Evolutionary conservation across 2,888 invertebrate species (phyloP).

Genomic region (Drosophila monieri): DNA sequence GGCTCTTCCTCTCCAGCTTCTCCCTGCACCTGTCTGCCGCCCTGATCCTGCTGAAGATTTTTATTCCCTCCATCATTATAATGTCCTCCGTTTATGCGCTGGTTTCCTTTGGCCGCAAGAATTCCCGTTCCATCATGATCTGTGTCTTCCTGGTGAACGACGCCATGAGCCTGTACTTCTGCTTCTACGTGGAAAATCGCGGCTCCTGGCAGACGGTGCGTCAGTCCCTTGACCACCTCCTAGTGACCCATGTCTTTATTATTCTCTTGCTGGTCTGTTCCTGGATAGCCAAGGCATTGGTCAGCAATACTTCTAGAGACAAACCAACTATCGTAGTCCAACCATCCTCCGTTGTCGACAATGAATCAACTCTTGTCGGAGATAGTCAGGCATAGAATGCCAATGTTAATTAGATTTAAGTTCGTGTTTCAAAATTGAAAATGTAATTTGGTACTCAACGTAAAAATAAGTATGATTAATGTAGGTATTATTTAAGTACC

Average conservation of each 20-base stretch:
- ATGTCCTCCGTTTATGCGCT: slow-evolving; percentile 69
- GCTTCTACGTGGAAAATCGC: slow-evolving; percentile 93
- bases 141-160: slow-evolving; percentile 92
- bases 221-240: slow-evolving; percentile 70
- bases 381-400: slow-evolving; percentile 19
- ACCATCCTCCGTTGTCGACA: neutral
- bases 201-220: slow-evolving; percentile 99
- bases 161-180: slow-evolving; percentile 92
- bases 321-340: neutral
- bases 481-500: neutral
- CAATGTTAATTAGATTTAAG: neutral
- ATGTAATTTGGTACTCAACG: neutral
- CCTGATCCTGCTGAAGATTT: slow-evolving; percentile 91
- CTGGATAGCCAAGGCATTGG: slow-evolving; percentile 14
- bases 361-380: neutral
- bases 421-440: neutral
- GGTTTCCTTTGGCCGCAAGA: slow-evolving; percentile 51
- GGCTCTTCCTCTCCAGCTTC: slow-evolving; percentile 95
- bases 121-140: slow-evolving; percentile 86
- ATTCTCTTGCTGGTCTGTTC: slow-evolving; percentile 13
- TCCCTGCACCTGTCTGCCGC: slow-evolving; percentile 93
- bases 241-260: slow-evolving; percentile 25
- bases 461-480: neutral
- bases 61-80: slow-evolving; percentile 91
- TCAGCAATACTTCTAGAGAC: slow-evolving; percentile 5